These are phyloP conservation scores for Sinocyclocheilus anophthalmus DNA, from an alignment of 2,113 vertebrate species.

Conservation along the genomic window DNA sequence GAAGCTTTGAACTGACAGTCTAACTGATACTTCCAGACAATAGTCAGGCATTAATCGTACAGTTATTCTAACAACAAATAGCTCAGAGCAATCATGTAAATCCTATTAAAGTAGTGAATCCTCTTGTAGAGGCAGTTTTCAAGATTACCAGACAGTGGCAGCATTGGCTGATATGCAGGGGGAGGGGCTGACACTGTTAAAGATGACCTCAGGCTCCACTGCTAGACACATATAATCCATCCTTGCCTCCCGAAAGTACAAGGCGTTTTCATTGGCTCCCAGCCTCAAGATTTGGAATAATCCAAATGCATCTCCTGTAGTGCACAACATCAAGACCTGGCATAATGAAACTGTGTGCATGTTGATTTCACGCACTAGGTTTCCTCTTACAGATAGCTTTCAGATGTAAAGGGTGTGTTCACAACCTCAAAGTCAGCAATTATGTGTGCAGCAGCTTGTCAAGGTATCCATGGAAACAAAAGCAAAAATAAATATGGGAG, in stretches of 20 bases:
- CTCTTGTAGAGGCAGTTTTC: slow-evolving; percentile 21
- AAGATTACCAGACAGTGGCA: slow-evolving; percentile 66
- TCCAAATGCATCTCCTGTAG: background rate
- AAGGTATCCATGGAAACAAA: slow-evolving; percentile 24
- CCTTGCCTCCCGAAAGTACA: slow-evolving; percentile 24
- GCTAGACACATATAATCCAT: slow-evolving; percentile 61
- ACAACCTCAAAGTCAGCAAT: background rate
- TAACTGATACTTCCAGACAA: background rate
- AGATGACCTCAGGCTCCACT: slow-evolving; percentile 56
- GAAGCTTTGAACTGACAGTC: background rate
- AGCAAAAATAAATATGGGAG: slow-evolving; percentile 13
- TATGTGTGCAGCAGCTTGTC: background rate
- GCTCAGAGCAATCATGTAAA: slow-evolving; percentile 2
- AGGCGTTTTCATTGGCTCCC: slow-evolving; percentile 41
- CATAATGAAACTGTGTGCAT: background rate
- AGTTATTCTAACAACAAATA: slow-evolving; percentile 18
- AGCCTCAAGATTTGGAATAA: slow-evolving; percentile 28
- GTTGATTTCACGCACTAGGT: background rate
- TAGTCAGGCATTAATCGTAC: slow-evolving; percentile 16
- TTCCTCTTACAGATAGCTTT: slow-evolving; percentile 1
- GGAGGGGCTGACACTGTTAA: slow-evolving; percentile 37
- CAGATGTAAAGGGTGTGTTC: slow-evolving; percentile 2
- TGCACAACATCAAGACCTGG: background rate
- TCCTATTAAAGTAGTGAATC: slow-evolving; percentile 16
- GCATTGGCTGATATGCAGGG: slow-evolving; percentile 48